These are phyloP conservation scores for Lophius piscatorius DNA, from an alignment of 2,113 vertebrate species.

Conservation along the genomic window DNA sequence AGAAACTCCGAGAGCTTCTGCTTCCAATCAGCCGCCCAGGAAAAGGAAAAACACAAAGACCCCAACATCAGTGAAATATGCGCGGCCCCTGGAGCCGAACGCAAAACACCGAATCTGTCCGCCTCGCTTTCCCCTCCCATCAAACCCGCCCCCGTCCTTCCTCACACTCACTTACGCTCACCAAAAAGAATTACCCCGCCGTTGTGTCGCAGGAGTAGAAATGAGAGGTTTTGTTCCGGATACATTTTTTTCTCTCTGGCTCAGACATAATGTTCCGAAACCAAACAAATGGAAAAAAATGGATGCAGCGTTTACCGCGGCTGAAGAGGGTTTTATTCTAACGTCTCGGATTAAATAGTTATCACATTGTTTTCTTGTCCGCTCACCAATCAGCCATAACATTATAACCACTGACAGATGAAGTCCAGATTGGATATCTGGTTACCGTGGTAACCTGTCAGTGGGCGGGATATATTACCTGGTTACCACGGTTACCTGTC, in stretches of 20 bases:
- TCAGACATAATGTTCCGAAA: neutral
- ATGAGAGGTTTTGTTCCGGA: neutral
- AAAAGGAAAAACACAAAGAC: conserved; percentile 24
- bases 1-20: conserved; percentile 1
- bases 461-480: too few species aligned
- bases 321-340: too few species aligned
- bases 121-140: conserved; percentile 18
- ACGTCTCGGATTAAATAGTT: too few species aligned
- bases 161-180: neutral
- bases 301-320: too few species aligned
- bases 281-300: too few species aligned
- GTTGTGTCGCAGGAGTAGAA: neutral
- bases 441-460: too few species aligned
- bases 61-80: conserved; percentile 51
- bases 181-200: neutral
- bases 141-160: neutral
- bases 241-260: neutral
- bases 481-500: too few species aligned
- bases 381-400: too few species aligned
- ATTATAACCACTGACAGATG: too few species aligned
- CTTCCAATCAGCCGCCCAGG: conserved; percentile 38
- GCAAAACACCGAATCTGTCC: conserved; percentile 19
- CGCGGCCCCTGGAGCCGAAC: conserved; percentile 41
- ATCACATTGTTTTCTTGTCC: too few species aligned
- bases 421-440: too few species aligned